Conservation (phyloP, 2,888 invertebrate species). For the Blastobasis lacticolella region DNA sequence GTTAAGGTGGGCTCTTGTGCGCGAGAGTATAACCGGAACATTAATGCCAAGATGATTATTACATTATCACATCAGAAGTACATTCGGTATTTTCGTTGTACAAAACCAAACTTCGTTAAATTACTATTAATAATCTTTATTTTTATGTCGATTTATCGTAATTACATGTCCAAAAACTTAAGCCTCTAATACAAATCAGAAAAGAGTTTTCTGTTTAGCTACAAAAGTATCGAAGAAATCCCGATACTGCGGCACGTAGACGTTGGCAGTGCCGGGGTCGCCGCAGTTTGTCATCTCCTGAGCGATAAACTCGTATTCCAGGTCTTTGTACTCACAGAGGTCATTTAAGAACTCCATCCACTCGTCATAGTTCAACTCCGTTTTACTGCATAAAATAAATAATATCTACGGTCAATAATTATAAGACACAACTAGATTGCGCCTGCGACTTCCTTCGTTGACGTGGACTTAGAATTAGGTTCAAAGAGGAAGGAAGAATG, state of each 20-base stretch:
- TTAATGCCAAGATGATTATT: too few species aligned
- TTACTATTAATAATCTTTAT: too few species aligned
- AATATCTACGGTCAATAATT: not conserved
- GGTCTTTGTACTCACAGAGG: conserved; percentile 20
- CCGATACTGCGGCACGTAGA: conserved; percentile 31
- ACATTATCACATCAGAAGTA: too few species aligned
- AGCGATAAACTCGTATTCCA: conserved; percentile 23
- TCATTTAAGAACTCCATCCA: conserved; percentile 32
- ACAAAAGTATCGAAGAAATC: conserved; percentile 33
- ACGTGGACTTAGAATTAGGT: too few species aligned
- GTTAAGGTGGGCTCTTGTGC: too few species aligned
- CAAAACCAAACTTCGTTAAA: too few species aligned
- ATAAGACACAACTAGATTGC: not conserved
- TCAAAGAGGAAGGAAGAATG: too few species aligned
- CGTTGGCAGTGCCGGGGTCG: conserved; percentile 24
- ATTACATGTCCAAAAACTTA: too few species aligned
- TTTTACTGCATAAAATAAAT: conserved; percentile 23
- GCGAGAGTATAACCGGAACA: too few species aligned
- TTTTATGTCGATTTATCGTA: too few species aligned
- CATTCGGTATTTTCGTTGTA: too few species aligned
- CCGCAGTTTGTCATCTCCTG: conserved; percentile 31
- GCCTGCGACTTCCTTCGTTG: too few species aligned
- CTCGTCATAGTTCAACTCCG: conserved; percentile 27
- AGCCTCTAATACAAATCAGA: not conserved
- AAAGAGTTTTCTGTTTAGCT: conserved; percentile 10